These are phyloP conservation scores for Barbus barbus DNA, from an alignment of 2,113 vertebrate species.

Conservation along the genomic window DNA sequence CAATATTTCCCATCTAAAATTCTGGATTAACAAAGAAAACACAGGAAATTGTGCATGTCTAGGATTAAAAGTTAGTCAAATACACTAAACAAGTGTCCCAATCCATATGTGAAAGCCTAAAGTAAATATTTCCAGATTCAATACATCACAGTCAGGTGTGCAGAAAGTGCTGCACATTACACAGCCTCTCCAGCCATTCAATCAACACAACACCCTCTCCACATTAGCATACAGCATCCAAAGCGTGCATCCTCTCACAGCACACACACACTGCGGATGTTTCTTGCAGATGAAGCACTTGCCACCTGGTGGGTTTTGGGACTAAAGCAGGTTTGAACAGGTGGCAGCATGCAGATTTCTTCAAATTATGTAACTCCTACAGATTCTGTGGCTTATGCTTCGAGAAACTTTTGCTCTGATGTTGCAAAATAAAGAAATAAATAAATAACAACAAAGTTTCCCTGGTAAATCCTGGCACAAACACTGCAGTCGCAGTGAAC, in stretches of 20 bases:
- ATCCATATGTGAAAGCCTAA: constrained; percentile 5
- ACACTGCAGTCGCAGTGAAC: neutral
- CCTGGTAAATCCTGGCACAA: neutral
- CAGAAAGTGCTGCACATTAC: constrained; percentile 43
- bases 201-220: constrained; percentile 37
- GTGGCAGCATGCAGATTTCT: constrained; percentile 55
- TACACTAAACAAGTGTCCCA: too few species aligned
- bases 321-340: constrained; percentile 52
- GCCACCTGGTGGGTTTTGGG: constrained; percentile 51
- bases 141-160: constrained; percentile 29
- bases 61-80: too few species aligned
- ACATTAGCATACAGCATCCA: constrained; percentile 30
- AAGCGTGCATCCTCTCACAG: constrained; percentile 5
- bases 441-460: constrained; percentile 26
- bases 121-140: neutral
- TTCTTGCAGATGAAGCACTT: constrained; percentile 45
- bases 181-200: constrained; percentile 41
- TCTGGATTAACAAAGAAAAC: neutral
- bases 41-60: too few species aligned
- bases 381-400: constrained; percentile 41
- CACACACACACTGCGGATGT: constrained; percentile 34
- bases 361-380: constrained; percentile 45
- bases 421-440: constrained; percentile 41
- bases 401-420: constrained; percentile 47
- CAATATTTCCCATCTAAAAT: neutral